Conservation (phyloP, 1,140 invertebrate genomes). For the Leptonema lineaticorne region DNA sequence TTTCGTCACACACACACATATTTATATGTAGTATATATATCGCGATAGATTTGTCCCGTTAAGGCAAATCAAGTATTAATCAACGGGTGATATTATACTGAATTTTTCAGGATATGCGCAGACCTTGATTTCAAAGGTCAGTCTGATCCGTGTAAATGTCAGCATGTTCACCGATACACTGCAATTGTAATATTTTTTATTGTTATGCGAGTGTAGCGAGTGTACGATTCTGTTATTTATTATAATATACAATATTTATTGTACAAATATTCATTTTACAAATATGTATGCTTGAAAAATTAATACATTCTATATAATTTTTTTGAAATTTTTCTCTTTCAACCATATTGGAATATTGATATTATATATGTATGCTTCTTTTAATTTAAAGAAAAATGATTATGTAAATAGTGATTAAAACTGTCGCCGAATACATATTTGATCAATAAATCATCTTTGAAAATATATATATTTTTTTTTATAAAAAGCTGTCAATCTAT, state of each 20-base stretch:
- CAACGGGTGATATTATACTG: constrained; percentile 7
- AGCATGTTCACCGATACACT: not conserved
- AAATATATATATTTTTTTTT: not conserved
- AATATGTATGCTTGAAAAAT: not conserved
- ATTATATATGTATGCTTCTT: constrained; percentile 15
- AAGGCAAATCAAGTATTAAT: constrained; percentile 5
- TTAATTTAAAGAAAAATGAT: too few species aligned
- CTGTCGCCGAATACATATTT: constrained; percentile 16
- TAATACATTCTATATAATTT: constrained; percentile 3
- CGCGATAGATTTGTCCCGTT: not conserved
- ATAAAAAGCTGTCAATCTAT: too few species aligned
- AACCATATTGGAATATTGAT: constrained; percentile 9
- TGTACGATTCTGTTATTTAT: not conserved
- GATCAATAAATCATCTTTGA: constrained; percentile 17
- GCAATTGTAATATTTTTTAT: not conserved
- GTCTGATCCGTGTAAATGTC: not conserved
- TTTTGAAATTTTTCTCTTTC: not conserved
- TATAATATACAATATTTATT: not conserved
- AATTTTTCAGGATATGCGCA: not conserved
- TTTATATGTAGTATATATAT: too few species aligned
- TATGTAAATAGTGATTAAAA: constrained; percentile 23
- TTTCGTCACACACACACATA: too few species aligned
- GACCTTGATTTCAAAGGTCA: not conserved
- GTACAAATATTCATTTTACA: too few species aligned
- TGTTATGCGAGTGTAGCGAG: not conserved